Conservation (phyloP, 1,140 invertebrate species). For the Drosophila rhopaloa region DNA sequence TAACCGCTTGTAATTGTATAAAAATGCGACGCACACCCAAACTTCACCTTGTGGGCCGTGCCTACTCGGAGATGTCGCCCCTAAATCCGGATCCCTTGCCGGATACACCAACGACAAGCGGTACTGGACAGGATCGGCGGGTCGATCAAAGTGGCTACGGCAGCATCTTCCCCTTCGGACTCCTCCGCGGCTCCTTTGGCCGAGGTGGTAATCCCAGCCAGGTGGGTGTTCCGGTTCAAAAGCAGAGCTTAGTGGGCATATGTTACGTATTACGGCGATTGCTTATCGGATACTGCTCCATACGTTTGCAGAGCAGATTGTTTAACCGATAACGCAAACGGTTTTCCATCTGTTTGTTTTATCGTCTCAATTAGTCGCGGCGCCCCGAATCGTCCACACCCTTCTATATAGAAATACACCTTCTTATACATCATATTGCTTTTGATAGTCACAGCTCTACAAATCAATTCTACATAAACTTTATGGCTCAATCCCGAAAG, state of each 20-base stretch:
- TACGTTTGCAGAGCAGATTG: constrained; percentile 44
- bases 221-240: constrained; percentile 52
- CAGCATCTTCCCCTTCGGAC: constrained; percentile 80
- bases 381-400: constrained; percentile 24
- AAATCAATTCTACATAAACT: neutral
- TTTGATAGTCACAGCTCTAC: neutral
- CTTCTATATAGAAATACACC: constrained; percentile 6
- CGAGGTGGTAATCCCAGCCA: constrained; percentile 67
- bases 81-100: constrained; percentile 61
- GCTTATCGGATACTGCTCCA: constrained; percentile 52
- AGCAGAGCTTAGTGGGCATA: constrained; percentile 36
- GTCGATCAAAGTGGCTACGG: constrained; percentile 70
- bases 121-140: constrained; percentile 45
- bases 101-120: constrained; percentile 38
- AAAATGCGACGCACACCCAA: constrained; percentile 70
- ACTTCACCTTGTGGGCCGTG: constrained; percentile 68
- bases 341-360: constrained; percentile 31
- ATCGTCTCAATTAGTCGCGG: constrained; percentile 13
- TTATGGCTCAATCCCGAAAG: constrained; percentile 18
- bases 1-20: constrained; percentile 5
- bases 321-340: constrained; percentile 41
- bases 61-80: constrained; percentile 82
- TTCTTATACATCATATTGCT: neutral
- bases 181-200: constrained; percentile 71
- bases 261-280: constrained; percentile 18